Evolutionary conservation across 2,797 vertebrate species (phyloP).

Genomic region (Botia kubotai): DNA sequence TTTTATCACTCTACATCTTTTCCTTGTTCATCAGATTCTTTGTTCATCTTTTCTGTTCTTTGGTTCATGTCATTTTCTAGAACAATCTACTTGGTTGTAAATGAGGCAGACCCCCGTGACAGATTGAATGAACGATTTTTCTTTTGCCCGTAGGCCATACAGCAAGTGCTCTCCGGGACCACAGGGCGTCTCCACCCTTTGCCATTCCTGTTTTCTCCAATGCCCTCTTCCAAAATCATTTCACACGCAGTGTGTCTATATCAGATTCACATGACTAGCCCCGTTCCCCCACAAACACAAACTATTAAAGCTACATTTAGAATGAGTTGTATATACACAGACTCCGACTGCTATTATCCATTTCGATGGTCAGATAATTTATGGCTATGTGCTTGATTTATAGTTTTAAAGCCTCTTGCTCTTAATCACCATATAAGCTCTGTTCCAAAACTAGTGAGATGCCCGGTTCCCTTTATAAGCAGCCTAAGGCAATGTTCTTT

Average conservation of each 20-base stretch:
- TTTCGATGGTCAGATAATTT: conserved; percentile 11
- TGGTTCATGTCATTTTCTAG: conserved; percentile 59
- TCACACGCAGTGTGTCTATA: background rate
- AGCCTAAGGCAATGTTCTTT: too few species aligned
- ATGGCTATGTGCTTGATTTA: conserved; percentile 16
- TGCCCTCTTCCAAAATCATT: background rate
- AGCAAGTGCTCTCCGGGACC: conserved; percentile 28
- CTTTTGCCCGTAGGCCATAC: conserved; percentile 66
- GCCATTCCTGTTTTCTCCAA: conserved; percentile 10
- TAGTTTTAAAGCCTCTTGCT: background rate
- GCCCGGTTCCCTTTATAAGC: too few species aligned
- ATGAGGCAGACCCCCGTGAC: conserved; percentile 72
- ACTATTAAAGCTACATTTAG: conserved; percentile 1
- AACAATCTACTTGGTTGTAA: conserved; percentile 60
- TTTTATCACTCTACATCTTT: conserved; percentile 46
- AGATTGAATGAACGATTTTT: conserved; percentile 70
- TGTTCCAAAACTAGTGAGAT: background rate
- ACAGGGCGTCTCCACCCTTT: conserved; percentile 67
- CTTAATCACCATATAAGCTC: conserved; percentile 14
- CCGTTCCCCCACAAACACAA: background rate
- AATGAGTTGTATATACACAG: too few species aligned
- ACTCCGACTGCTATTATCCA: background rate
- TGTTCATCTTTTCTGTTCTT: conserved; percentile 54
- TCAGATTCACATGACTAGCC: background rate
- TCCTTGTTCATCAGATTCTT: conserved; percentile 21